phyloP scores from a whole-genome alignment of 2,888 invertebrate genomes.

The Mythimna lalbum region DNA sequence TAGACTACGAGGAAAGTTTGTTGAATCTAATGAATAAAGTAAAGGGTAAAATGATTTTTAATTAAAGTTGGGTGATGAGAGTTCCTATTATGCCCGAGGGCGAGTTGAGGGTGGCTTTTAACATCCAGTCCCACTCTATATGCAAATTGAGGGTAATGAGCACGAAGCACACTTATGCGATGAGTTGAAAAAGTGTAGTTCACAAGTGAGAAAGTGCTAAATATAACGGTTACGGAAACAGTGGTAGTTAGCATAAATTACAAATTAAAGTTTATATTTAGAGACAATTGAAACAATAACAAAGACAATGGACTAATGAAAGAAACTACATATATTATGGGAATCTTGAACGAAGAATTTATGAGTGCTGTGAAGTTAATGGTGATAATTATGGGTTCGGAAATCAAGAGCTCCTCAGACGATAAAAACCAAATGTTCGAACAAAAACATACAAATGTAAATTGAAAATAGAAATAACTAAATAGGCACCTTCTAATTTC shows the following conservation, averaged over 20 bases:
- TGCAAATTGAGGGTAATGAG: conserved; percentile 72
- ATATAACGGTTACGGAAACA: conserved; percentile 54
- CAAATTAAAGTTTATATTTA: conserved; percentile 45
- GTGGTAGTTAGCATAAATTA: conserved; percentile 53
- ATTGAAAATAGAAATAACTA: conserved; percentile 13
- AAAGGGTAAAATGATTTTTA: conserved; percentile 54
- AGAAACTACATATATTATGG: not conserved
- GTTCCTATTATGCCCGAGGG: conserved; percentile 56
- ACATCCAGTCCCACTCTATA: conserved; percentile 67
- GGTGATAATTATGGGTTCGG: conserved; percentile 6
- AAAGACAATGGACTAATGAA: conserved; percentile 32
- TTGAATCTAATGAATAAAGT: conserved; percentile 41
- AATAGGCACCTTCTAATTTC: conserved; percentile 17
- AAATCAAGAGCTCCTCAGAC: not conserved
- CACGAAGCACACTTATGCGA: conserved; percentile 47
- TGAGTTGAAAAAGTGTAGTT: conserved; percentile 56
- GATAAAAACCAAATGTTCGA: not conserved
- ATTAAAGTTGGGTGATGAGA: conserved; percentile 52
- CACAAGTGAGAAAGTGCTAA: conserved; percentile 54
- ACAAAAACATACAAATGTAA: conserved; percentile 18
- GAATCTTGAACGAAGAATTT: conserved; percentile 7
- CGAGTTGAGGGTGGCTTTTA: conserved; percentile 56
- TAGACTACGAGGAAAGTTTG: conserved; percentile 31
- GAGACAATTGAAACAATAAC: conserved; percentile 44
- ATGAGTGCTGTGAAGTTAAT: conserved; percentile 8